phyloP scores from a whole-genome alignment of 2,888 invertebrate species.

The Apantesis nais region DNA sequence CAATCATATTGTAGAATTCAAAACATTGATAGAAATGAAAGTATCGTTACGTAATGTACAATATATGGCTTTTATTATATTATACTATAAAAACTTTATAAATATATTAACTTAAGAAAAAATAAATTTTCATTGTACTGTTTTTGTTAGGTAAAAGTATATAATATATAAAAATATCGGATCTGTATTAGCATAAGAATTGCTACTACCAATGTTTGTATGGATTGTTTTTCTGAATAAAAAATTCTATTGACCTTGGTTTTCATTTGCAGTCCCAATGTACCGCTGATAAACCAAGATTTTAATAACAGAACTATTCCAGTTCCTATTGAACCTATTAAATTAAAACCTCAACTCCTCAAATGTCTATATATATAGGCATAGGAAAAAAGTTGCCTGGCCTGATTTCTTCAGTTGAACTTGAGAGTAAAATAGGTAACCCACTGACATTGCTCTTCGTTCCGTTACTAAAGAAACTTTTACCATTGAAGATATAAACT shows the following conservation, averaged over 20 bases:
- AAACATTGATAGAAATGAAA: no score
- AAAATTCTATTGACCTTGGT: background rate
- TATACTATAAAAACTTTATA: no score
- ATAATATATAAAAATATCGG: background rate
- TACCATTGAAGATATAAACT: slow-evolving; percentile 1
- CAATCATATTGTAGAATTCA: no score
- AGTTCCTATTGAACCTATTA: background rate
- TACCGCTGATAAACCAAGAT: background rate
- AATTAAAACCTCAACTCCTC: background rate
- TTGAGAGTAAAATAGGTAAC: background rate
- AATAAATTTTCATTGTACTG: background rate
- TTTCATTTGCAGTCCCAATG: background rate
- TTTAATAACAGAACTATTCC: background rate
- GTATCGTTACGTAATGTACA: no score
- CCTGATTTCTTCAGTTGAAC: background rate
- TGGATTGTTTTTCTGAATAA: background rate
- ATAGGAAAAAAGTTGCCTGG: no score
- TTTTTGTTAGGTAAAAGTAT: background rate
- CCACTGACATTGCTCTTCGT: background rate
- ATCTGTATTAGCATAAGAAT: background rate
- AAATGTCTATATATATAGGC: no score
- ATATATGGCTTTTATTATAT: no score
- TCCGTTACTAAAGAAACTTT: background rate
- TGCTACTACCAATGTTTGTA: background rate
- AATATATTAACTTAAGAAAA: background rate